These are phyloP conservation scores for Stichodactyla mertensii DNA, from an alignment of 64 coral and sea anemone species.

Conservation along the genomic window DNA sequence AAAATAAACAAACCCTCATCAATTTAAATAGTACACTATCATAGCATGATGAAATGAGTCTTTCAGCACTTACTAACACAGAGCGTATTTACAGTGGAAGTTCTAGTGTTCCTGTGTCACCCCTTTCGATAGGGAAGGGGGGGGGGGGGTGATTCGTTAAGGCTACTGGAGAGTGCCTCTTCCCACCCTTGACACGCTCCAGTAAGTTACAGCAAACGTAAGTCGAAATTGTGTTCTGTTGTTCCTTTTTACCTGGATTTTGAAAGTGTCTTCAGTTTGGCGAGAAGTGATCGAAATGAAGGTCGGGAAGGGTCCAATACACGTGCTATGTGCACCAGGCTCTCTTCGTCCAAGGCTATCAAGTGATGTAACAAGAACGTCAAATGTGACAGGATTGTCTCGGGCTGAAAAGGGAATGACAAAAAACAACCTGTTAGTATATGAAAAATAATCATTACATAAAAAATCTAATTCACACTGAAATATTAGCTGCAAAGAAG, in stretches of 20 bases:
- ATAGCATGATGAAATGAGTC: too few relatives aligned
- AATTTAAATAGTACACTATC: too few relatives aligned
- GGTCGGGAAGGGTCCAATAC: constrained; percentile 72
- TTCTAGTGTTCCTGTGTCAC: too few relatives aligned
- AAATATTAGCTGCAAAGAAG: too few relatives aligned
- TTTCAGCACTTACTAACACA: too few relatives aligned
- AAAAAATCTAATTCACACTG: background rate
- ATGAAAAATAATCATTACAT: background rate
- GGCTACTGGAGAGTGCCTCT: too few relatives aligned
- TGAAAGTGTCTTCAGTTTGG: constrained; percentile 30
- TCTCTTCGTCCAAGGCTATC: constrained; percentile 48
- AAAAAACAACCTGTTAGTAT: background rate
- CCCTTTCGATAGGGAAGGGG: too few relatives aligned
- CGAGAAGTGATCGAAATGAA: constrained; percentile 49
- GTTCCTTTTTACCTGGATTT: constrained; percentile 28
- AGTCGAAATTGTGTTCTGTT: background rate
- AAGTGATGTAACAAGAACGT: constrained; percentile 45
- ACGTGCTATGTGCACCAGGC: constrained; percentile 53
- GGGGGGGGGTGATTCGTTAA: too few relatives aligned
- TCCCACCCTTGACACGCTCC: too few relatives aligned
- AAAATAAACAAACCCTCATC: background rate
- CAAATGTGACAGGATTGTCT: constrained; percentile 60
- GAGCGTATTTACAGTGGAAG: too few relatives aligned
- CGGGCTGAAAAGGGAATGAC: constrained; percentile 35
- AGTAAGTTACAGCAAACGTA: too few relatives aligned